Percentiles rank a stretch among this genome's conserved stretches.
Evolutionary conservation across 2,888 invertebrate species (phyloP).

Genomic region (Anticlea derivata): DNA sequence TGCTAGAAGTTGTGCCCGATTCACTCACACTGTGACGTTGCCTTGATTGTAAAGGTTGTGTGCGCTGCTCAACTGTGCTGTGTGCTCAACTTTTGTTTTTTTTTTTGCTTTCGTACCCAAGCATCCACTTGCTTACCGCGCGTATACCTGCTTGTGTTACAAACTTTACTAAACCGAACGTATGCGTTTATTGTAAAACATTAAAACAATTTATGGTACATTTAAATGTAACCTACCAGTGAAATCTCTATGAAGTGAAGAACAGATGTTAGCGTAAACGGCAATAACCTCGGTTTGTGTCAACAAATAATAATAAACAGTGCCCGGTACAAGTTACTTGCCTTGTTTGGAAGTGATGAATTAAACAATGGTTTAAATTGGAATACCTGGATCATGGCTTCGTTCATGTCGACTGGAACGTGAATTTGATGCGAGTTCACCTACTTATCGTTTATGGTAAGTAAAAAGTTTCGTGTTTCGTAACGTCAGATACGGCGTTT

Average conservation of each 20-base stretch:
- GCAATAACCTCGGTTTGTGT: conserved; percentile 75
- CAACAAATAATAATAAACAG: conserved; percentile 79
- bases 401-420: conserved; percentile 57
- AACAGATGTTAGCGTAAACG: conserved; percentile 69
- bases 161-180: conserved; percentile 35
- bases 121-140: conserved; percentile 59
- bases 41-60: conserved; percentile 59
- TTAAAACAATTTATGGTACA: neutral
- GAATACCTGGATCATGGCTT: conserved; percentile 67
- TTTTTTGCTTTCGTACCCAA: conserved; percentile 63
- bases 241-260: conserved; percentile 65
- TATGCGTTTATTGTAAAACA: neutral
- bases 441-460: conserved; percentile 81
- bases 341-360: conserved; percentile 66
- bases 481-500: conserved; percentile 62
- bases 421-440: conserved; percentile 71
- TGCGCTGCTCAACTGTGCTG: no score
- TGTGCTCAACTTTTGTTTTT: conserved; percentile 64
- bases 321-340: conserved; percentile 62
- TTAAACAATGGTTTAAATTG: conserved; percentile 75
- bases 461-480: conserved; percentile 77
- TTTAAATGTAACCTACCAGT: conserved; percentile 46
- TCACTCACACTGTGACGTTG: conserved; percentile 76
- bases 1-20: conserved; percentile 47
- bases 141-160: conserved; percentile 63